Conservation (phyloP, 1,140 invertebrate species). For the Pissodes strobi region DNA sequence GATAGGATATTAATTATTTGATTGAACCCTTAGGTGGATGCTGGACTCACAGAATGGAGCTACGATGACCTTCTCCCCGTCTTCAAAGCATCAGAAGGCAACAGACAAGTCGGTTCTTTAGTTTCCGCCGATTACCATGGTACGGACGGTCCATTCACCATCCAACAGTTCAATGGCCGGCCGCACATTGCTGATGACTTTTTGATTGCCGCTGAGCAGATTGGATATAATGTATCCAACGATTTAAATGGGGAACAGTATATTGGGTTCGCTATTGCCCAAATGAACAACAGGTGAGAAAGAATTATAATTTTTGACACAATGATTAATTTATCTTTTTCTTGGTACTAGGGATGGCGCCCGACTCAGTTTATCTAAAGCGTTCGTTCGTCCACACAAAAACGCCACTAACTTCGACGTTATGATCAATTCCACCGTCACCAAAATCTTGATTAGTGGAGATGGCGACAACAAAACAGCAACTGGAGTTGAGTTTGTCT, state of each 20-base stretch:
- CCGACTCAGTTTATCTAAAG: constrained; percentile 75
- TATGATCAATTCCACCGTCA: constrained; percentile 73
- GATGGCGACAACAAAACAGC: constrained; percentile 63
- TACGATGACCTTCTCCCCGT: constrained; percentile 80
- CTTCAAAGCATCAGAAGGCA: constrained; percentile 75
- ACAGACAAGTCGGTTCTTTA: constrained; percentile 63
- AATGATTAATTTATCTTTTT: constrained; percentile 43
- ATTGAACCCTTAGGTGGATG: constrained; percentile 1
- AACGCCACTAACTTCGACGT: constrained; percentile 73
- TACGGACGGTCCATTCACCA: constrained; percentile 65
- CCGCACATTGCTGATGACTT: constrained; percentile 66
- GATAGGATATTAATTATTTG: no score
- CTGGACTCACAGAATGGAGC: constrained; percentile 72
- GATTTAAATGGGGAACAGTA: constrained; percentile 81
- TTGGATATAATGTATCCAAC: constrained; percentile 71
- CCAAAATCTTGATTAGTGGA: constrained; percentile 68
- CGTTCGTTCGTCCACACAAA: constrained; percentile 83
- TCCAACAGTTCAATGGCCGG: constrained; percentile 65
- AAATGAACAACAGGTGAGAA: constrained; percentile 78
- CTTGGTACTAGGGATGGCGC: constrained; percentile 73
- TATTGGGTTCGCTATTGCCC: constrained; percentile 80
- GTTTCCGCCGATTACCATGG: constrained; percentile 68
- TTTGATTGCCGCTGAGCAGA: constrained; percentile 75
- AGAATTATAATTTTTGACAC: no score
- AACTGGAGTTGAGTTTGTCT: constrained; percentile 67